Percentiles rank a stretch among this genome's conserved stretches.
Evolutionary conservation across 2,113 vertebrate genomes (phyloP).

Genomic region (Charina bottae): DNA sequence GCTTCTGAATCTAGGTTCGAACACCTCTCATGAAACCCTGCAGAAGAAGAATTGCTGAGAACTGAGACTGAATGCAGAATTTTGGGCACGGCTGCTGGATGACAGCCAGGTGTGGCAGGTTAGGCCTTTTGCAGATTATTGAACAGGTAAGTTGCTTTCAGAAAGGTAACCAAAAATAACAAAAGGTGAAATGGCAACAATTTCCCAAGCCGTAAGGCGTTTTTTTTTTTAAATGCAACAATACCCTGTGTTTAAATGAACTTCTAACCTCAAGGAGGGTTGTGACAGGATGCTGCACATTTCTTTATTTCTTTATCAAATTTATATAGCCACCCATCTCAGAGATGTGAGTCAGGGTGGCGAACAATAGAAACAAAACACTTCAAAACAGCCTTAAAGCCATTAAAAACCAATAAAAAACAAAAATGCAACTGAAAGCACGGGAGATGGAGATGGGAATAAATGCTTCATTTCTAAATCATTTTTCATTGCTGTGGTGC

Average conservation of each 20-base stretch:
- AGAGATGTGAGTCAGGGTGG: neutral
- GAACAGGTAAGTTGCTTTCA: constrained; percentile 16
- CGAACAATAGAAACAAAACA: neutral
- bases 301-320: neutral
- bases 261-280: neutral
- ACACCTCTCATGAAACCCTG: neutral
- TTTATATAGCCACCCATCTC: neutral
- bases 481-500: neutral
- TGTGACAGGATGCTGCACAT: neutral
- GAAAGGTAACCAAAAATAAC: constrained; percentile 34
- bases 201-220: neutral
- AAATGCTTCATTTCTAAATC: neutral
- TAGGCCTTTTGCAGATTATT: neutral
- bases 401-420: neutral
- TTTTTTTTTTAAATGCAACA: rapidly evolving
- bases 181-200: neutral
- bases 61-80: neutral
- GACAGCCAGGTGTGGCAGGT: neutral
- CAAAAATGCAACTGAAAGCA: neutral
- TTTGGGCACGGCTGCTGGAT: neutral
- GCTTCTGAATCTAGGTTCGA: neutral
- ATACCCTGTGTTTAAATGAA: constrained; percentile 14
- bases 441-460: neutral
- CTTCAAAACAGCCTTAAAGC: neutral
- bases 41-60: neutral